Evolutionary conservation across 2,888 invertebrate species (phyloP).

Genomic region (Drosophila tripunctata): DNA sequence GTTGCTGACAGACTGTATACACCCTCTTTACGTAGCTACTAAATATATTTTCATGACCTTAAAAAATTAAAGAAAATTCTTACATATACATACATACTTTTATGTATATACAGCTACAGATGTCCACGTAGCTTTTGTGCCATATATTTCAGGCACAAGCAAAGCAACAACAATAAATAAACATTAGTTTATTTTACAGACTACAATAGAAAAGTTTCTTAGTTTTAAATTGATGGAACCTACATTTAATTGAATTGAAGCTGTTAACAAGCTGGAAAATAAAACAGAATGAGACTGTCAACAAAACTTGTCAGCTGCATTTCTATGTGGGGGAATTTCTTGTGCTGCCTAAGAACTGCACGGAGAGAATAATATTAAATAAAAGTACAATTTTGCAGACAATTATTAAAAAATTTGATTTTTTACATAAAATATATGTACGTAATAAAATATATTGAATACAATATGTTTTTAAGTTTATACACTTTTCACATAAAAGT

Average conservation of each 20-base stretch:
- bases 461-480: too few relatives aligned
- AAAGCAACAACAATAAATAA: not conserved
- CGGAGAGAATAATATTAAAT: not conserved
- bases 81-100: conserved; percentile 25
- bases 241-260: conserved; percentile 51
- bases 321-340: conserved; percentile 1
- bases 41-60: conserved; percentile 63
- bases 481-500: too few relatives aligned
- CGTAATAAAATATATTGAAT: too few relatives aligned
- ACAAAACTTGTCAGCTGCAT: not conserved
- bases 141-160: conserved; percentile 9
- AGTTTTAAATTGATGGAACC: conserved; percentile 39
- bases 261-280: conserved; percentile 24
- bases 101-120: conserved; percentile 16
- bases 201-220: conserved; percentile 21
- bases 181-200: conserved; percentile 15
- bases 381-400: too few relatives aligned
- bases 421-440: too few relatives aligned
- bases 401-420: too few relatives aligned
- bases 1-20: conserved; percentile 35
- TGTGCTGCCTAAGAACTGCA: not conserved
- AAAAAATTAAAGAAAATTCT: conserved; percentile 32
- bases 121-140: conserved; percentile 1
- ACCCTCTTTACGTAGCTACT: conserved; percentile 2
- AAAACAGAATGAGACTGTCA: conserved; percentile 11